Conservation (phyloP, 2,797 vertebrate genomes). For the Linurgus olivaceus region DNA sequence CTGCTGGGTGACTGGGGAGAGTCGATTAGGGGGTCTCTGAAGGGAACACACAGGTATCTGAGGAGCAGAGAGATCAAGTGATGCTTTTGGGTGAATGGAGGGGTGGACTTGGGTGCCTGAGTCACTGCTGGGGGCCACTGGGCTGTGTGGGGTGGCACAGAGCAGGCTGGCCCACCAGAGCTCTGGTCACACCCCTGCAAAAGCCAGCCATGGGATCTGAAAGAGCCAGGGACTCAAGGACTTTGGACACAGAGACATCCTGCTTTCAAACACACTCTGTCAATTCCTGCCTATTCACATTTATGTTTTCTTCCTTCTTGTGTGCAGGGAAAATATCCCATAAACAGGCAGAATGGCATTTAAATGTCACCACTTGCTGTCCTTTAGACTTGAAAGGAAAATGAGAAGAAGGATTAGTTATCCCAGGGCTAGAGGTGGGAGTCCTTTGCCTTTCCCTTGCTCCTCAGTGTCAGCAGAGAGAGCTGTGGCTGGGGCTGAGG, state of each 20-base stretch:
- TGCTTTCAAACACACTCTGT: neutral
- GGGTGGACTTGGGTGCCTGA: neutral
- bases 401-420: neutral
- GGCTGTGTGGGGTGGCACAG: neutral
- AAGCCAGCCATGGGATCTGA: neutral
- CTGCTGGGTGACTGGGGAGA: neutral
- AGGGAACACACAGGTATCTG: neutral
- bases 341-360: neutral
- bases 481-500: accelerated
- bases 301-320: neutral
- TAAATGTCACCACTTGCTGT: neutral
- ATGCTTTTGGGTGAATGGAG: neutral
- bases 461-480: neutral
- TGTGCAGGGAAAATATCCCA: neutral
- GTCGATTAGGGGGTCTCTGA: conserved; percentile 7
- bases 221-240: neutral
- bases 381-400: neutral
- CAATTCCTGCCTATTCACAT: neutral
- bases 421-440: neutral
- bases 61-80: neutral
- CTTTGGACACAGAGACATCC: neutral
- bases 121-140: neutral
- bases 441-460: neutral
- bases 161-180: neutral
- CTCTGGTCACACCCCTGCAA: neutral